Base-by-base conservation (phyloP, 2,888 invertebrate species). In the Anodontia alba region DNA sequence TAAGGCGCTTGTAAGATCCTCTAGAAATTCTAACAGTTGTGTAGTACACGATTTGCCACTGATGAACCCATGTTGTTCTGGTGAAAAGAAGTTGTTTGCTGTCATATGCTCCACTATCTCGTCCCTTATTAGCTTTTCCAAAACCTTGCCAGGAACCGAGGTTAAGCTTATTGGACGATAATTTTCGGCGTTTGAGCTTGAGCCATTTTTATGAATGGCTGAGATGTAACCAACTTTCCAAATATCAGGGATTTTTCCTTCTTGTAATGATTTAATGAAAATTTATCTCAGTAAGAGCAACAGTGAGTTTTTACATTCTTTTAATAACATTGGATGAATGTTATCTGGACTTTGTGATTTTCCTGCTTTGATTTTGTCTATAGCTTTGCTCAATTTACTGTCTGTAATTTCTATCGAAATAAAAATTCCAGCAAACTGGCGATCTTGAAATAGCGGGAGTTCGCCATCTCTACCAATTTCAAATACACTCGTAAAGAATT, bases 1-100 rank as follows among this genome's bases (percentile, higher is more conserved):
- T 49, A 71, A n/a, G 12, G 71, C 75, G 5, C 70, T 66, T 17
- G 51, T 72, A 66, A 66, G 70, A 31, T 62, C 31, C 3, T 79
- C 71, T 0, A 71, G 10, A 7, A 75, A 69, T n/a, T 69, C 68
- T 42, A 70, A 17, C 3, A 74, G 33, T 29, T 79, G 71, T 29
- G 71, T 46, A 36, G 70, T n/a, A 2, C 49, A 71, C 17, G 70
- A 74, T 38, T 62, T 71, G 29, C 74, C 74, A 20, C 26, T 26
- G 26, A 54, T 29, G 26, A 54, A 54, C 7, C 54, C 54, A 26
- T 54, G 54, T 54, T 54, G 26, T 20, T 20, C 2, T 26, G 5
- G 3, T 26, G 10, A 12, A 51, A 51, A 51, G 5, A 51, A 51
- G n/a, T n/a, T 51, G 20, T 51, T 51, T 7, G 5, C 10, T 29